Evolutionary conservation across 2,797 vertebrate species (phyloP).

Genomic region (Betta splendens): DNA sequence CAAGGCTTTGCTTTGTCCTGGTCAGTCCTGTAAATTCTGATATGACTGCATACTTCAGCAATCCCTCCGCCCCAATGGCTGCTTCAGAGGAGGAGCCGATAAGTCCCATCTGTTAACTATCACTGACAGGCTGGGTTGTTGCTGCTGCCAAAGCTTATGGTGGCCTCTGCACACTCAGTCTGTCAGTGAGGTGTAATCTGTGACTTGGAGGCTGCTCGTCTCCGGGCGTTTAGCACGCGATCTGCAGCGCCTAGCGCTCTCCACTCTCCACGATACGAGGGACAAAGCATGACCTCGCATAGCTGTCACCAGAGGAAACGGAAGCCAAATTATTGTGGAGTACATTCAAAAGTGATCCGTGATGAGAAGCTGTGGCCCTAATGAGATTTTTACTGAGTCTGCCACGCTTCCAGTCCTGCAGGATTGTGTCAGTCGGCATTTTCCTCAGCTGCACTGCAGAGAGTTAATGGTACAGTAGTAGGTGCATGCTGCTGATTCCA

Average conservation of each 20-base stretch:
- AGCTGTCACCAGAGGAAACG: neutral
- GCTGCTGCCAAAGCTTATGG: conserved; percentile 41
- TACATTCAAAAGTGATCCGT: too few relatives aligned
- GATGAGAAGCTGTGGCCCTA: neutral
- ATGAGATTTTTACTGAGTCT: neutral
- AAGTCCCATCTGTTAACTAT: conserved; percentile 46
- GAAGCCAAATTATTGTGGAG: neutral
- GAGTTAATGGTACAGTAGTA: conserved; percentile 44
- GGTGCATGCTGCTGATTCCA: conserved; percentile 70
- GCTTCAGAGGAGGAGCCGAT: conserved; percentile 26
- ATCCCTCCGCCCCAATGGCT: conserved; percentile 10
- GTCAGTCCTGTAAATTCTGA: neutral
- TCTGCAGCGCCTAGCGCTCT: conserved; percentile 12
- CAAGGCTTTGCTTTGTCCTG: neutral
- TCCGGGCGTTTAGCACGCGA: conserved; percentile 41
- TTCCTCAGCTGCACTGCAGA: conserved; percentile 51
- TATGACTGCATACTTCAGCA: conserved; percentile 1
- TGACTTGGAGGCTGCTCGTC: conserved; percentile 55
- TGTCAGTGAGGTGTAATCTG: conserved; percentile 54
- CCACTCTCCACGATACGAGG: conserved; percentile 8
- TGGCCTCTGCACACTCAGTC: conserved; percentile 36
- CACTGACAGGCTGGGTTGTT: conserved; percentile 40
- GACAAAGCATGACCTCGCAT: neutral
- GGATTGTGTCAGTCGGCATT: conserved; percentile 22
- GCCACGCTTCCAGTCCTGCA: conserved; percentile 9